Evolutionary conservation across 2,113 vertebrate genomes (phyloP).

Genomic region (Rhea americana): DNA sequence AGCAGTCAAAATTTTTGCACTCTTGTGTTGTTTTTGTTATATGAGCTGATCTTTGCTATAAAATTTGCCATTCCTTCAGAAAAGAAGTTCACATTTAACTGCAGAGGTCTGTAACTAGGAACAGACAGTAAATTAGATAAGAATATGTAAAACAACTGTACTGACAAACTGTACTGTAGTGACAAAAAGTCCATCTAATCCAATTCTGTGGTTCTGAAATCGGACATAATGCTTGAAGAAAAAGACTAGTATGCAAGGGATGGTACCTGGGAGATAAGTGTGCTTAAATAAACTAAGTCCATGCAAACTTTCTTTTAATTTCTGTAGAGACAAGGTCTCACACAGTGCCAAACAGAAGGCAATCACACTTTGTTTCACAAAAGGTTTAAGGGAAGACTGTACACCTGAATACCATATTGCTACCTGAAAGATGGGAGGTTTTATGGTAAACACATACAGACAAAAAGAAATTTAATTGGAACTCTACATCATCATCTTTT

Average conservation of each 20-base stretch:
- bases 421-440: not conserved
- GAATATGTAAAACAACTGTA: constrained; percentile 15
- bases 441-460: not conserved
- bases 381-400: not conserved
- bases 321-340: not conserved
- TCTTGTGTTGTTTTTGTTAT: constrained; percentile 16
- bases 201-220: not conserved
- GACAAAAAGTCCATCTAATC: not conserved
- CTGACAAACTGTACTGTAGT: not conserved
- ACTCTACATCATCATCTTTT: not conserved
- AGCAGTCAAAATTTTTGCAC: not conserved
- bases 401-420: not conserved
- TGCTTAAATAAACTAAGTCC: not conserved
- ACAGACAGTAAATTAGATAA: constrained; percentile 18
- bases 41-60: not conserved
- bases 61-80: not conserved
- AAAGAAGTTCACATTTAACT: constrained; percentile 16
- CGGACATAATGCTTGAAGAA: not conserved
- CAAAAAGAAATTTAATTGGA: not conserved
- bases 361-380: not conserved
- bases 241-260: not conserved
- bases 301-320: not conserved
- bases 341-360: not conserved
- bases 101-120: not conserved
- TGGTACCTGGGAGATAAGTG: not conserved